Evolutionary conservation across 2,888 invertebrate genomes (phyloP), one percentile per base, ranked within the genome.

Genomic region (Cryptocephalus moraei): DNA sequence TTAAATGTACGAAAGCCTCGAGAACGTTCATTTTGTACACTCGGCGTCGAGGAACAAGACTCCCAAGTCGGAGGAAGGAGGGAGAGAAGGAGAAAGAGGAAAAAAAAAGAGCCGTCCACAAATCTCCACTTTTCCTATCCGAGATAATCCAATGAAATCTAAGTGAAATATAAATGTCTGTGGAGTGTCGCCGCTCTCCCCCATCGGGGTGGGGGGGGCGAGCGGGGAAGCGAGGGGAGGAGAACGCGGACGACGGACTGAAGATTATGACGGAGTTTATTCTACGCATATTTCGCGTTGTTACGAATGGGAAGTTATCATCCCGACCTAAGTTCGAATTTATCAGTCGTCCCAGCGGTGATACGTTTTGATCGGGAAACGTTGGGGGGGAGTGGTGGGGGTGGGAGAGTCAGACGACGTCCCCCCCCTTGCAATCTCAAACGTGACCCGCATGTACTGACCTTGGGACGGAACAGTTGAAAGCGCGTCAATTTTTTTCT

Each of bases 91-190:
- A 55, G 52, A 49, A 55, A 46, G 50, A 43, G 43, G 42, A 44
- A 49, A 46, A 43, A 48, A 52, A 56, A 53, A 60, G 53, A 53
- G 57, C 56, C 58, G 53, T 54, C 60, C 59, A 61, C 62, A 62
- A 62, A 62, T 62, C 61, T 62, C 59, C 59, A 57, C 57, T 57
- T 58, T 54, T 55, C 57, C 57, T 58, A 56, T 60, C 55, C 54
- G 55, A 56, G 61, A 58, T 62, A 62, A 62, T 60, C 61, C 59
- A 61, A 62, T 61, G 60, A 61, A 60, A 62, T 60, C 59, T 62
- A 61, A 62, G 60, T 62, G 60, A 61, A 62, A 62, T 61, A 62
- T 61, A 62, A 62, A 61, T 62, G 59, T 60, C 59, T 59, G 57
- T 56, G 50, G 56, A 58, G 60, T 58, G 58, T 60, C 58, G 55